Evolutionary conservation across 2,888 invertebrate genomes (phyloP), one percentile per base, ranked within the genome.

Genomic region (Napeogenes sylphis): DNA sequence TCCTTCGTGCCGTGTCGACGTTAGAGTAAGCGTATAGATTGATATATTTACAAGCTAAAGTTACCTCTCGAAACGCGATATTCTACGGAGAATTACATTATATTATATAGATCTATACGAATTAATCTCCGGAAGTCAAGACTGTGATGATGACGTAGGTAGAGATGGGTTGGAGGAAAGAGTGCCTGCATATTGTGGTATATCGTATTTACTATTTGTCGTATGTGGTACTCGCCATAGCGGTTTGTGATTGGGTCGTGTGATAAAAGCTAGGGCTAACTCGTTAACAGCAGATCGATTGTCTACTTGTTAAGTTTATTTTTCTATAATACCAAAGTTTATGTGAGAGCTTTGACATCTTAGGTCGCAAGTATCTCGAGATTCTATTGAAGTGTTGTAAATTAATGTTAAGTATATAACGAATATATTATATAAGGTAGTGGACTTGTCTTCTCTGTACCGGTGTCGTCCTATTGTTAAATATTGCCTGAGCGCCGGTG

Each of bases 21-120:
- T 58, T 58, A 58, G 47, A 8, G 4, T 58, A 58, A 59, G 54
- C 67, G 72, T 55, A 53, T 61, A 63, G 4, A 35, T 35, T 35
- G 35, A 65, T 71, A 71, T 76, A 75, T 76, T 75, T 74, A 75
- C 73, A 71, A 73, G 64, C 65, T 64, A 68, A 69, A 58, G 74
- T 70, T 73, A 71, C 73, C 73, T 75, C 70, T 73, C 69, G 71
- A 65, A 58, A 67, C 59, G 56, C 65, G 55, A 65, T 67, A 70
- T 59, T 60, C 64, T 58, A 65, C 47, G 58, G 59, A 53, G 58
- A 33, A 60, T 53, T 60, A 46, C 60, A 51, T 45, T 60, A 45
- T 59, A 57, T 38, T 57, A 65, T 35, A 61, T 65, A 68, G 60
- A 54, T 62, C 53, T 69, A 64, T 57, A 69, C 71, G 70, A 69